Base-by-base conservation (phyloP, 2,797 vertebrate genomes). In the Parauchenoglanis punctatus region DNA sequence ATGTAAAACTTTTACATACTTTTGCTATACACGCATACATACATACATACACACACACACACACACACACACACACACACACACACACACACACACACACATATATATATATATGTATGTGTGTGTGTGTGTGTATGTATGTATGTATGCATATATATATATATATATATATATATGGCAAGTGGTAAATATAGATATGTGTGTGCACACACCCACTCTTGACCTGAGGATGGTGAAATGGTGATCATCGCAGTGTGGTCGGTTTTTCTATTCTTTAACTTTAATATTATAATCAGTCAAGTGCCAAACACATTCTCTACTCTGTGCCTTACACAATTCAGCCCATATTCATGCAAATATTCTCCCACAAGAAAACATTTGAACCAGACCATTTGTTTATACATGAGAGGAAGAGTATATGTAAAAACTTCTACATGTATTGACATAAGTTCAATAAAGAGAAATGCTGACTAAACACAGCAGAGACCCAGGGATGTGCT, bases 401-500 rank as follows among this genome's bases (percentile, higher is more conserved):
- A 84, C 23, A 68, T 84, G 35, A 54, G n/a, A 80, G 58, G 49
- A 73, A 75, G 28, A 61, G 28, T 23, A 35, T 54, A 65, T 86
- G 23, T 25, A 81, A 73, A 49, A 88, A 70, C 20, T 18, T 59
- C 11, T 80, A n/a, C 23, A 77, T 54, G 87, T 87, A 85, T 61
- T 46, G n/a, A 44, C 84, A 81, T 86, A 78, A 86, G 87, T 87
- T 83, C 52, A 56, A 63, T 80, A 75, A 23, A 70, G 52, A 86
- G 40, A 85, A 78, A 70, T 87, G 89, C 84, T 91, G 89, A 90
- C 86, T 68, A 73, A 85, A 85, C 67, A 87, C 40, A 35, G 31
- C 18, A 28, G 65, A 77, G 84, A 78, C 70, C 20, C 83, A 86
- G 81, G 18, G 77, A 80, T 13, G 13, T 80, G 76, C n/a, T 58